Evolutionary conservation across 2,888 invertebrate genomes (phyloP), one percentile per base, ranked within the genome.

Genomic region (Hypomecis atomaria): DNA sequence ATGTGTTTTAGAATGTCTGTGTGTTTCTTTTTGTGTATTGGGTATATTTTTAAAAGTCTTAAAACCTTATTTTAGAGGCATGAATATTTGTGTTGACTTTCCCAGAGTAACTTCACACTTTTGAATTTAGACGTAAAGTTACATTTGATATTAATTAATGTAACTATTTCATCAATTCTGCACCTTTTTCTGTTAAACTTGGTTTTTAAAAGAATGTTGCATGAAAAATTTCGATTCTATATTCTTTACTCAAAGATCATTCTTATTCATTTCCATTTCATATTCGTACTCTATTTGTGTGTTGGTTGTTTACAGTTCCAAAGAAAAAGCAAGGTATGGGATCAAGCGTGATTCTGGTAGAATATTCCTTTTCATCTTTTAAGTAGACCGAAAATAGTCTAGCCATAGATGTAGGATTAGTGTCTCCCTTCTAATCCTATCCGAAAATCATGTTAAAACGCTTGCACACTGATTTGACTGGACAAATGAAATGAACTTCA

Each of bases 251-350:
- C 49, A 67, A 73, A 64, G 66, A 66, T 73, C 79, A 78, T 78
- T 76, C 57, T 71, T 77, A 85, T 83, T 71, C 86, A 84, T 82
- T 79, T 77, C 74, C 87, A 85, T 86, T 81, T 78, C 78, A 82
- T 86, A 87, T 86, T 86, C 88, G 89, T 91, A 90, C 90, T 92
- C 84, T 90, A 90, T 89, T 87, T 92, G 83, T 91, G 86, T 92
- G 89, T 94, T 94, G 94, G 94, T 94, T 95, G 95, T 95, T 95
- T 96, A 95, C 95, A 96, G 96, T 95, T 94, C 94, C 96, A 95
- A 95, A 95, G 95, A 96, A 95, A 95, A 95, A 95, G 94, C 95
- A 93, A 93, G 93, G 93, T 93, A 93, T 92, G 92, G 92, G 91
- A 92, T 90, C 90, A 91, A 90, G 83, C 89, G 90, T 89, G 91